phyloP scores from a whole-genome alignment of 2,113 vertebrate genomes.

The Rhadina sibilatrix region DNA sequence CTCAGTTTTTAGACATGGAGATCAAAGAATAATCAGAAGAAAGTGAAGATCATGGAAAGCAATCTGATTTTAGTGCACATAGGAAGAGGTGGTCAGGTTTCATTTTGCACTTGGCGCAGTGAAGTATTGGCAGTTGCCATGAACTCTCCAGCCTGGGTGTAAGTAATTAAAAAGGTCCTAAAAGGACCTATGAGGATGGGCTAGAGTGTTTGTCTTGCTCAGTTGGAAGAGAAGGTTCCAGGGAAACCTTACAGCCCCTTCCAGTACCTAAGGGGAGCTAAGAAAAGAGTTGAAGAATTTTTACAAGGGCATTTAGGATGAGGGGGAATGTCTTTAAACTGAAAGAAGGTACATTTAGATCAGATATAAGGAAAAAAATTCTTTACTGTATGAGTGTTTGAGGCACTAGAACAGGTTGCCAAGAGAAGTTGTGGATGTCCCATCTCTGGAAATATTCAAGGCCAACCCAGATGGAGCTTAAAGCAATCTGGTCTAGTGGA shows the following conservation, averaged over 20 bases:
- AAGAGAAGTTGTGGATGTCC: neutral
- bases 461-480: neutral
- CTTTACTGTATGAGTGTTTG: neutral
- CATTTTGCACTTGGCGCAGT: constrained; percentile 1
- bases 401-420: neutral
- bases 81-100: neutral
- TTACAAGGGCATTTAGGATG: neutral
- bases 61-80: constrained; percentile 27
- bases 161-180: neutral
- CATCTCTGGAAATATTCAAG: neutral
- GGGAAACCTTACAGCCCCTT: neutral
- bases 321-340: neutral
- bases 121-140: neutral
- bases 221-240: neutral
- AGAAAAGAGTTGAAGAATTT: neutral
- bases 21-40: constrained; percentile 1
- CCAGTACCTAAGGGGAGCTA: neutral
- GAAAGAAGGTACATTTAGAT: neutral
- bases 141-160: neutral
- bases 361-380: neutral
- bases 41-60: neutral
- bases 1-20: neutral
- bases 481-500: neutral
- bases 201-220: neutral
- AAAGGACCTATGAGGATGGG: neutral